Conservation (phyloP, 2,888 invertebrate genomes). For the Eristalinus sepulchralis region DNA sequence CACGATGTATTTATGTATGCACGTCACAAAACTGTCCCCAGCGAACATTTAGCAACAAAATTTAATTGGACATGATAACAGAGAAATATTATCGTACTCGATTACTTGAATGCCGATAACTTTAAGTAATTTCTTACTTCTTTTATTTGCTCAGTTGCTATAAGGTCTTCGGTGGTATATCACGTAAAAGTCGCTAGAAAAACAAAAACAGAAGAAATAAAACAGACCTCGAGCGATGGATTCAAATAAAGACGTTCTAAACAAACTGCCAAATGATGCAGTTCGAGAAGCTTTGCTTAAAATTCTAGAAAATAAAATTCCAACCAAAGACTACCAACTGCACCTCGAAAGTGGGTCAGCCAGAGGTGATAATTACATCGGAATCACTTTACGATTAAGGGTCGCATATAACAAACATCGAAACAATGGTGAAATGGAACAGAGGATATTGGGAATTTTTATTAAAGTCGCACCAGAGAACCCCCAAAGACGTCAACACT, state of each 20-base stretch:
- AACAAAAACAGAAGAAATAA: neutral
- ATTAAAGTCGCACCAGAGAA: conserved; percentile 78
- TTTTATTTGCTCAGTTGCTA: neutral
- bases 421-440: neutral
- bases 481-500: conserved; percentile 75
- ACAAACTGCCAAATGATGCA: conserved; percentile 72
- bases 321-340: conserved; percentile 66
- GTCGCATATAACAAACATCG: conserved; percentile 28
- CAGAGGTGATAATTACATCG: conserved; percentile 79
- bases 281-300: conserved; percentile 73
- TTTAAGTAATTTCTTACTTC: neutral
- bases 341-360: conserved; percentile 73
- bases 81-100: neutral
- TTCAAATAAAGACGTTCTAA: conserved; percentile 33
- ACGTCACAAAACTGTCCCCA: neutral
- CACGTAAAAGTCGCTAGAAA: neutral
- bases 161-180: neutral
- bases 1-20: neutral
- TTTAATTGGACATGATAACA: neutral
- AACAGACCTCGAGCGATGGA: neutral
- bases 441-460: conserved; percentile 72
- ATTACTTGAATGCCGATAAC: neutral
- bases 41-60: neutral
- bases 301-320: conserved; percentile 72
- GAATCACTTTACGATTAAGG: conserved; percentile 75